A percentile compares a stretch with the other conserved stretches of the same genome.
Evolutionary conservation across 1,140 invertebrate genomes (phyloP).

Genomic region (Ladona fulva): DNA sequence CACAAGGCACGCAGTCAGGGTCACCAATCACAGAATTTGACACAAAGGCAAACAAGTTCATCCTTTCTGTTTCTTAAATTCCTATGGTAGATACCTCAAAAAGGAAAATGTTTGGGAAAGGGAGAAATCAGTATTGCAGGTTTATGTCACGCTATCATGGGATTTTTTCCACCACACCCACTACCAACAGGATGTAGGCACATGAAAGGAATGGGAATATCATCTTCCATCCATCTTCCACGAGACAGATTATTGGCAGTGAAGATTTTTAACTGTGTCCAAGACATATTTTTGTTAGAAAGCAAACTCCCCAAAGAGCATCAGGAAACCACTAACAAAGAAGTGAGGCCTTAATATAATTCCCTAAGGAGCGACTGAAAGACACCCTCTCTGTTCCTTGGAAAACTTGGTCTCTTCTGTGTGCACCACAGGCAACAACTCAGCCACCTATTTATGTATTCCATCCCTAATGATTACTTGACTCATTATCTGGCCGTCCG

Average conservation of each 20-base stretch:
- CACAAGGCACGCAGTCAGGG: not conserved
- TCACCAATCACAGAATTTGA: constrained; percentile 1
- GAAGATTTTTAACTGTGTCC: not conserved
- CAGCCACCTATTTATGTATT: too few species aligned
- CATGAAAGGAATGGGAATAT: not conserved
- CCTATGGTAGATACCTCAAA: not conserved
- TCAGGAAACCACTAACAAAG: too few species aligned
- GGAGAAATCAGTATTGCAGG: not conserved
- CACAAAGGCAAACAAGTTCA: not conserved
- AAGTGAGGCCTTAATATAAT: too few species aligned
- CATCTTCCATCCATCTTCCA: not conserved
- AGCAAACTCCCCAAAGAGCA: too few species aligned
- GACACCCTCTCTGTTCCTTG: too few species aligned
- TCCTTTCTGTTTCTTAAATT: too few species aligned
- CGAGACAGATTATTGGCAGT: not conserved
- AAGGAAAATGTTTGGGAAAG: not conserved
- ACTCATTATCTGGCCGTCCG: not conserved
- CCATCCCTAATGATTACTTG: too few species aligned
- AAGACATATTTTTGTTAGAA: too few species aligned
- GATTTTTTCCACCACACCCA: not conserved
- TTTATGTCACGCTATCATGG: not conserved
- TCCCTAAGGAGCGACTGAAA: too few species aligned
- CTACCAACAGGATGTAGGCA: not conserved
- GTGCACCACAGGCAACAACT: too few species aligned
- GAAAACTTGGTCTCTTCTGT: too few species aligned